Base-by-base conservation (phyloP, 2,888 invertebrate species). In the Acronicta alni region DNA sequence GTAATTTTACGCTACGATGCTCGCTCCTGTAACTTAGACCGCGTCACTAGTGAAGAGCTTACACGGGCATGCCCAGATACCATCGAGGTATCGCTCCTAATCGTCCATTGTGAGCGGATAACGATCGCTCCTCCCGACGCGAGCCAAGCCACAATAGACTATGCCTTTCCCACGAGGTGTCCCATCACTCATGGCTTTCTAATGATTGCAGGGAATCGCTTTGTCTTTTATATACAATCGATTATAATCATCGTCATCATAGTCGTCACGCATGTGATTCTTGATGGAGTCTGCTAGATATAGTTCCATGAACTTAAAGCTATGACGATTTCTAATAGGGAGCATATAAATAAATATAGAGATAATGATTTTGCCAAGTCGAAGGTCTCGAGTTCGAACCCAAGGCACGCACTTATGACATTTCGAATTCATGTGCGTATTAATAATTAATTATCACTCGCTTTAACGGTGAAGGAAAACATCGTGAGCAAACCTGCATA, bases 91-190 rank as follows among this genome's bases (percentile, higher is more conserved):
- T 86, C 82, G 82, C 82, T 81, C 79, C 84, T 89, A 90, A 91
- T 90, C 90, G 87, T 68, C 89, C 75, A 90, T 90, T 90, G 91
- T 89, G 82, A 64, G 53, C 38, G 76, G 88, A 87, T 88, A 87
- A 83, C 84, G 82, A 90, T 89, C 85, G 54, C 42, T 67, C 52
- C 53, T 75, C 58, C 59, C 54, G 56, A 74, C 79, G 79, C 41
- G 45, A 48, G 43, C 30, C 20, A 72, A 74, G 75, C 78, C 77
- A 82, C 83, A 82, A 83, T 82, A 70, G 80, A 67, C 67, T 65
- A 62, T 61, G 67, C 75, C 76, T 81, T 83, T 80, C 80, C 80
- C 78, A 77, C 66, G 70, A 70, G 65, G 46, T 51, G 41, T 16
- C 43, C 60, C 69, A 77, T 76, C 75, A 72, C 48, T 76, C 78